Evolutionary conservation across 2,888 invertebrate species (phyloP).

Genomic region (Drosophila mettleri): DNA sequence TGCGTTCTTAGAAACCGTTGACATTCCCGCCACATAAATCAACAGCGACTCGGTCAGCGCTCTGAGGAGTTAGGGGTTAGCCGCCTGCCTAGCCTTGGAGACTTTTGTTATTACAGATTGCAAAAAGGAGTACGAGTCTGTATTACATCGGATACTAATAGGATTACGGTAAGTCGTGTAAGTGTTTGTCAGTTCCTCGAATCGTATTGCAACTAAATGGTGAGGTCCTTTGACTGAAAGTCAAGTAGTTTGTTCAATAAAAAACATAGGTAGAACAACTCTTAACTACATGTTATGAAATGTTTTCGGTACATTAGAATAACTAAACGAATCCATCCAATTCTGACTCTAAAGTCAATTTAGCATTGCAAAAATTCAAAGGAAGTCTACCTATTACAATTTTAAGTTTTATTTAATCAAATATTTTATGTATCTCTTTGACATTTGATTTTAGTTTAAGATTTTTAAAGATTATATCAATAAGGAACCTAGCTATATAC

Average conservation of each 20-base stretch:
- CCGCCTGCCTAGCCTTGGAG: not conserved
- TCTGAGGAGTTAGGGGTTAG: constrained; percentile 1
- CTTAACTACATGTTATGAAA: not conserved
- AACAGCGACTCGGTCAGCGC: constrained; percentile 19
- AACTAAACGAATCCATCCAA: too few relatives aligned
- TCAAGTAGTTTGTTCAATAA: not conserved
- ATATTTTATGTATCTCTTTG: too few relatives aligned
- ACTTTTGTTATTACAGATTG: constrained; percentile 32
- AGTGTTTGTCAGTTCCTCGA: constrained; percentile 2
- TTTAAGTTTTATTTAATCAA: too few relatives aligned
- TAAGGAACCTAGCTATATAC: too few relatives aligned
- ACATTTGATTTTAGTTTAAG: too few relatives aligned
- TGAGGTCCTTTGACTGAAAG: not conserved
- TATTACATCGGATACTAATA: constrained; percentile 12
- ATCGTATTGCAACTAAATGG: not conserved
- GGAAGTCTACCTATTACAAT: too few relatives aligned
- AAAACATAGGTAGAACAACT: not conserved
- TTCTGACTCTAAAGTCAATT: too few relatives aligned
- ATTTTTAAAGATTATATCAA: too few relatives aligned
- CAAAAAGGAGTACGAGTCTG: constrained; percentile 2
- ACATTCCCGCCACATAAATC: constrained; percentile 54
- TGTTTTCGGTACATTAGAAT: too few relatives aligned
- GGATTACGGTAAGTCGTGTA: not conserved
- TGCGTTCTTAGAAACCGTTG: constrained; percentile 56
- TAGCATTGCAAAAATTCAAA: too few relatives aligned